A percentile compares a stretch with the other conserved stretches of the same genome.
Evolutionary conservation across 2,888 invertebrate genomes (phyloP).

Genomic region (Aspidiotus rigidus): DNA sequence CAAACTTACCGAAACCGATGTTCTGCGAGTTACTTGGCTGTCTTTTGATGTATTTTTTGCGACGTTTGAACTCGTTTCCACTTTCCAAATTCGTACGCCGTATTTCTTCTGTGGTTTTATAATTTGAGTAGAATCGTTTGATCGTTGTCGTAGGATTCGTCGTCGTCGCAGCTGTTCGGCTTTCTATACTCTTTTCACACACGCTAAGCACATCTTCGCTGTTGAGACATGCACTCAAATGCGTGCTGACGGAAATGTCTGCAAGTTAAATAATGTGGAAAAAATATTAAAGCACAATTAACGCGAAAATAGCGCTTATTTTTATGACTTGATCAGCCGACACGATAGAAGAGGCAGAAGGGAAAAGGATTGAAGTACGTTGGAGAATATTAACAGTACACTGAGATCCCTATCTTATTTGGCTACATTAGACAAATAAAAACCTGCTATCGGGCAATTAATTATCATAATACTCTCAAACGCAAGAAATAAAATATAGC

Average conservation of each 20-base stretch:
- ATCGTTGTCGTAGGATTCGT: background rate
- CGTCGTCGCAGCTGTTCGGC: slow-evolving; percentile 6
- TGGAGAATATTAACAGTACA: too few species aligned
- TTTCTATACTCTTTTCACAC: slow-evolving; percentile 23
- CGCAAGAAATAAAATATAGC: too few species aligned
- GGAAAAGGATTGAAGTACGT: too few species aligned
- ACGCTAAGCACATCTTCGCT: slow-evolving; percentile 24
- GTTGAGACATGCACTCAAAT: slow-evolving; percentile 18
- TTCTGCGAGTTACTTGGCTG: slow-evolving; percentile 21
- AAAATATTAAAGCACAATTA: too few species aligned
- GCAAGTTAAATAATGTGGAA: background rate
- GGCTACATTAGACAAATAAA: too few species aligned
- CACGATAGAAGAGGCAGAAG: too few species aligned
- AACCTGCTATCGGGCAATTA: too few species aligned
- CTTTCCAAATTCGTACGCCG: slow-evolving; percentile 24
- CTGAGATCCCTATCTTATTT: too few species aligned
- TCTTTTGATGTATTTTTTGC: slow-evolving; percentile 22
- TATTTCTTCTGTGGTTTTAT: slow-evolving; percentile 26
- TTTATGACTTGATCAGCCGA: too few species aligned
- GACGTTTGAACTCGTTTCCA: slow-evolving; percentile 19
- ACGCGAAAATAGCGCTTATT: too few species aligned
- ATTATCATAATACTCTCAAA: too few species aligned
- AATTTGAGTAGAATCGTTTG: slow-evolving; percentile 23
- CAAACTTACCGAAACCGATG: slow-evolving; percentile 17
- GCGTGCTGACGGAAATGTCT: slow-evolving; percentile 27